Base-by-base conservation (phyloP, 2,797 vertebrate genomes). In the Danio choprae region DNA sequence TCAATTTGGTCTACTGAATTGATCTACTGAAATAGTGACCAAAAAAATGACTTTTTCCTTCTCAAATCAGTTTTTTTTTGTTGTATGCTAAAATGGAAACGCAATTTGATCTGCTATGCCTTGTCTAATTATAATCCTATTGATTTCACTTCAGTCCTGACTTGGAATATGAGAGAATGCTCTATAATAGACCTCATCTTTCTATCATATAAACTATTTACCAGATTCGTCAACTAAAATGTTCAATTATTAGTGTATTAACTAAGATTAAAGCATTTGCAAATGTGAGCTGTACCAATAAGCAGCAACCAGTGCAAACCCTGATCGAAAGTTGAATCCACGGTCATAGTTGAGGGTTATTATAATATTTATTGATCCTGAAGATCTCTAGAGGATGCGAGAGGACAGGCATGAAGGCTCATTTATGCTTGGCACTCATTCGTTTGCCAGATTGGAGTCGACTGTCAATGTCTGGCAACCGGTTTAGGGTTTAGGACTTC, bases 381-480 rank as follows among this genome's bases (percentile, higher is more conserved):
- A 84, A 68, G 8, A 46, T 7, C 29, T 48, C 48, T 43, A 51
- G 16, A 81, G 38, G 15, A 73, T 59, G 41, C 41, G 44, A 44
- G 74, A 55, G 84, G 84, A 81, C 79, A 84, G 84, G 63, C 82
- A 80, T 71, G 81, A 84, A 84, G 86, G 87, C 83, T 83, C 20
- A n/a, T 88, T 88, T 77, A 82, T 85, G 88, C 83, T 83, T 83
- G 83, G 74, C 77, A 84, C 74, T 84, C 83, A 82, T 92, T 91
- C 89, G 86, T 92, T 89, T 86, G 82, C 65, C 74, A 83, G 88
- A 87, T 83, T 84, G 72, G 82, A 88, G 88, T 90, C 83, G 83
- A 89, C 85, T 89, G 87, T 86, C 86, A 87, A 84, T 88, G 87
- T 84, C 83, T 87, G 89, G 90, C 87, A 91, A 87, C 81, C 63